A percentile compares a stretch with the other conserved stretches of the same genome.
Conservation (phyloP, 1,140 invertebrate genomes). For the Bombus sylvicola region DNA sequence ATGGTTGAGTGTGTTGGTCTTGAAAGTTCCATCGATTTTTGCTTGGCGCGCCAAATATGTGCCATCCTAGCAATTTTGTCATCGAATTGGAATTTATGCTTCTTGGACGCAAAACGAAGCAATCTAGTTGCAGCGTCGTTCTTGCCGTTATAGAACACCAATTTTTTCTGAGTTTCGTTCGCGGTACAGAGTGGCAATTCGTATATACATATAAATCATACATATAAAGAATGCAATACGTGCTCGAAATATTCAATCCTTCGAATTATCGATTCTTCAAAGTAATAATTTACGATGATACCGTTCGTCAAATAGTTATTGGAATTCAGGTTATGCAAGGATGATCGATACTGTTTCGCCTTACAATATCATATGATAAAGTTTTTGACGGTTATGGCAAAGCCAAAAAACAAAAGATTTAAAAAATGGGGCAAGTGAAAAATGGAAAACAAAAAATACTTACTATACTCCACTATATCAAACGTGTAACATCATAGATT, state of each 20-base stretch:
- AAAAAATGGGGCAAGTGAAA: not conserved
- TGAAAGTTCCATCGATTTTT: slow-evolving; percentile 19
- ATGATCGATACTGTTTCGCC: not conserved
- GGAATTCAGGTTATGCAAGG: not conserved
- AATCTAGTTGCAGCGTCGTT: not conserved
- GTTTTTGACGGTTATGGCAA: not conserved
- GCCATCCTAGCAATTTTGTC: slow-evolving; percentile 2
- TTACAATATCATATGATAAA: not conserved
- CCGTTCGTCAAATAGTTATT: slow-evolving; percentile 15
- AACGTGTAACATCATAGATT: not conserved
- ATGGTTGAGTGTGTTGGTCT: not conserved
- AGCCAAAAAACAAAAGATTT: not conserved
- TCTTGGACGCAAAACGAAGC: not conserved
- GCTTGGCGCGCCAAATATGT: not conserved
- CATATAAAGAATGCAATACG: not conserved
- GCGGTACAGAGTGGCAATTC: not conserved
- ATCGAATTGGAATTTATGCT: slow-evolving; percentile 23
- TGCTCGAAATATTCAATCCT: not conserved
- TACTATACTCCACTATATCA: not conserved
- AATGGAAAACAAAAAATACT: not conserved
- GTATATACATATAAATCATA: not conserved
- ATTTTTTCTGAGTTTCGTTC: not conserved
- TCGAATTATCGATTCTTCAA: not conserved
- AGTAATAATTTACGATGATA: not conserved
- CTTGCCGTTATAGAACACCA: not conserved